Evolutionary conservation across 2,113 vertebrate genomes (phyloP).

Genomic region (Cacatua alba): DNA sequence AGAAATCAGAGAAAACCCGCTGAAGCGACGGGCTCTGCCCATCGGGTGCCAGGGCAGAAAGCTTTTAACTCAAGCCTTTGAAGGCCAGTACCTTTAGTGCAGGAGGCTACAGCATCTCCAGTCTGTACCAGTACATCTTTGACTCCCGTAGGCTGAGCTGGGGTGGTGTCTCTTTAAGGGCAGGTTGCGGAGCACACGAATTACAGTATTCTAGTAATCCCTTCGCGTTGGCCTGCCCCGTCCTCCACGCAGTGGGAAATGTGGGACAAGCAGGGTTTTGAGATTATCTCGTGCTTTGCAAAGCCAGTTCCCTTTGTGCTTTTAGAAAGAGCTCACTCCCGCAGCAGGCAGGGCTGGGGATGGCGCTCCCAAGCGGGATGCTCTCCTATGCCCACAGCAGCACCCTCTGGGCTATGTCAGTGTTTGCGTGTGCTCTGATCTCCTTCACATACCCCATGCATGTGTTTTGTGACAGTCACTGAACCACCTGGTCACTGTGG

Average conservation of each 20-base stretch:
- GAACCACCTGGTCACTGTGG: background rate
- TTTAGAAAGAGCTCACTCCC: background rate
- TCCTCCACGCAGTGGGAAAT: background rate
- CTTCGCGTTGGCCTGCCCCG: background rate
- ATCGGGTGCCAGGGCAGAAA: accelerated
- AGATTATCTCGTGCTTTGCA: constrained; percentile 34
- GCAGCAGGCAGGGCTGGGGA: background rate
- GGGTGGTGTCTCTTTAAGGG: constrained; percentile 12
- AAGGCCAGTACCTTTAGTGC: accelerated
- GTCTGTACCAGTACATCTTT: background rate
- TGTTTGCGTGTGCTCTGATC: background rate
- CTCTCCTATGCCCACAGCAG: background rate
- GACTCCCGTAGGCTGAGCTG: background rate
- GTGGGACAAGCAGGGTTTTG: constrained; percentile 59
- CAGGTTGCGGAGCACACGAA: background rate
- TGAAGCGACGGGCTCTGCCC: accelerated
- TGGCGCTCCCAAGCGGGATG: accelerated
- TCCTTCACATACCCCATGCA: accelerated
- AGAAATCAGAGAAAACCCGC: background rate
- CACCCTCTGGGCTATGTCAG: background rate
- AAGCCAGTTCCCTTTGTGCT: constrained; percentile 2
- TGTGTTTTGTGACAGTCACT: background rate
- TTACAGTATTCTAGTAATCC: constrained; percentile 19
- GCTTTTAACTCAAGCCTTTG: background rate
- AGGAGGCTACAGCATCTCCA: background rate